Evolutionary conservation across 2,888 invertebrate genomes (phyloP), one percentile per base, ranked within the genome.

Genomic region (Teleogryllus oceanicus): DNA sequence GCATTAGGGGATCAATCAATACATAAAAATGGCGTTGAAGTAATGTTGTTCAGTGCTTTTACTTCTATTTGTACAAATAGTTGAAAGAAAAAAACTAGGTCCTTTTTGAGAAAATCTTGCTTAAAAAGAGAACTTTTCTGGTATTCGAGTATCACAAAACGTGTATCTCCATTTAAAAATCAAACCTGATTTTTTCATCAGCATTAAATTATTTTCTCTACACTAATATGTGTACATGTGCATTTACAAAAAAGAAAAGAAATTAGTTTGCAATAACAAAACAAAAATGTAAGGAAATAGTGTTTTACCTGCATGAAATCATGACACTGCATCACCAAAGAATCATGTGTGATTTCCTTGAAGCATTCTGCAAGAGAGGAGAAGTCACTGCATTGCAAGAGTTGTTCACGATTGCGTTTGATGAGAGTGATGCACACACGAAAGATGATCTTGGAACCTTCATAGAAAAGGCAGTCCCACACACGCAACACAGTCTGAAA

Each of bases 381-480:
- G 85, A 97, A 94, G 85, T 96, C 96, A 82, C 92, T 92, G 84
- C 95, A 94, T 16, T 90, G 90, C 85, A 96, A 88, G 83, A 98
- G 92, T 82, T 90, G 90, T 16, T 90, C 88, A 84, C 90, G 90
- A 85, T 95, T 94, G 80, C 91, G 89, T 84, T 92, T 92, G 82
- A 98, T 93, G 84, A 98, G 89, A 13, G 96, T 93, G 83, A 98
- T 85, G 79, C 95, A 96, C 3, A 96, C 96, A 83, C 97, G 91
- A 86, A 98, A 95, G 83, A 98, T 89, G 83, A 98, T 93, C 88
- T 97, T 97, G 81, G 94, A 94, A 76, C 98, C 98, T 88, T 98
- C 98, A 84, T 94, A 94, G 88, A 98, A 97, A 81, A 98, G 88
- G 85, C 97, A 96, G 87, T 98, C 98, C 97, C 98, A 98, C 87